phyloP scores from a whole-genome alignment of 2,113 vertebrate genomes.

The Meleagris gallopavo region DNA sequence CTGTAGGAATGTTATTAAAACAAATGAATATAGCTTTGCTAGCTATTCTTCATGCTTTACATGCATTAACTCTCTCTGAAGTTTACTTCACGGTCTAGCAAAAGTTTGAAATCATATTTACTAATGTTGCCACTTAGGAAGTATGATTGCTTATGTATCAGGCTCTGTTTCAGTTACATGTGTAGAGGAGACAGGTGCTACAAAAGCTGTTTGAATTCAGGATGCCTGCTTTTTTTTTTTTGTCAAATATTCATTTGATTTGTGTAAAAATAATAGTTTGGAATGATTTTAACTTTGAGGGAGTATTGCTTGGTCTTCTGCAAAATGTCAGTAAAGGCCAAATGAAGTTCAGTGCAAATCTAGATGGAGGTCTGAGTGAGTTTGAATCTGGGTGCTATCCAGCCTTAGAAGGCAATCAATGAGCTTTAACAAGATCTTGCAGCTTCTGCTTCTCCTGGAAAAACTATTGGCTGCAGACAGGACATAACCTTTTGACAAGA shows the following conservation, averaged over 20 bases:
- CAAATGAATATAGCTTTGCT: background rate
- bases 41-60: background rate
- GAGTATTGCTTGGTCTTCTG: background rate
- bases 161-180: background rate
- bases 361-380: background rate
- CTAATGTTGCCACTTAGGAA: background rate
- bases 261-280: background rate
- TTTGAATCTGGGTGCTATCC: background rate
- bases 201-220: background rate
- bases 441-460: background rate
- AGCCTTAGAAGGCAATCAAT: background rate
- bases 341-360: background rate
- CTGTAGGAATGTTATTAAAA: background rate
- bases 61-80: background rate
- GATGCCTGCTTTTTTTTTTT: background rate
- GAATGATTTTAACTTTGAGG: background rate
- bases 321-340: background rate
- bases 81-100: background rate
- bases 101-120: background rate
- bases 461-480: background rate
- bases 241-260: background rate
- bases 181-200: background rate
- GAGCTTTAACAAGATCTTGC: background rate
- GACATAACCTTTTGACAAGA: background rate
- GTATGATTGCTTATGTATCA: background rate